phyloP scores from a whole-genome alignment of 2,888 invertebrate species.

The Dromius quadrimaculatus region DNA sequence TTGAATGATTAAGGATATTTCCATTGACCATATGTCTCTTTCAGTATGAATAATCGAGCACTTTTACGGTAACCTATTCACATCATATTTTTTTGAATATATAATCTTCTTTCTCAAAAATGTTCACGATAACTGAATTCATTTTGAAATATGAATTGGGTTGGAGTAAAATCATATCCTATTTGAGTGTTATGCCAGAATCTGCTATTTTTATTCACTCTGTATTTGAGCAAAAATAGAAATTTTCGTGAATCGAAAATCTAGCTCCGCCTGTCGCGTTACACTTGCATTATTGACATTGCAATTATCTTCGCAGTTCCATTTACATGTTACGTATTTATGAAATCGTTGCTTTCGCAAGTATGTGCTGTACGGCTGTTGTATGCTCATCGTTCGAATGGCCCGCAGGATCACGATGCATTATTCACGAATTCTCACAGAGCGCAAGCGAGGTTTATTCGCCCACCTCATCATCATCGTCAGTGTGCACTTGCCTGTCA shows the following conservation, averaged over 20 bases:
- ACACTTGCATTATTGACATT: slow-evolving; percentile 37
- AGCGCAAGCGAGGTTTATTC: neutral
- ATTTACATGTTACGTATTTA: slow-evolving; percentile 39
- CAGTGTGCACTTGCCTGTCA: neutral
- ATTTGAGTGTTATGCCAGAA: too few species aligned
- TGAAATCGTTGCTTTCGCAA: slow-evolving; percentile 40
- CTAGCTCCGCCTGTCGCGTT: slow-evolving; percentile 1
- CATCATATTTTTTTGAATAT: too few species aligned
- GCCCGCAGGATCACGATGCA: slow-evolving; percentile 15
- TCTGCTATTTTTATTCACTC: too few species aligned
- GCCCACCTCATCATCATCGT: slow-evolving; percentile 1
- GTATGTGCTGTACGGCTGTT: slow-evolving; percentile 2
- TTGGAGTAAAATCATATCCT: too few species aligned
- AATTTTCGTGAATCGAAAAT: neutral
- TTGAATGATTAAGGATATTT: too few species aligned
- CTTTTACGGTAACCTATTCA: too few species aligned
- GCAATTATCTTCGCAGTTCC: slow-evolving; percentile 33
- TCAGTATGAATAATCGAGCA: too few species aligned
- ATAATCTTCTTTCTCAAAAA: too few species aligned
- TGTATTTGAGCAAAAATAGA: neutral
- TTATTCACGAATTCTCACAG: slow-evolving; percentile 30
- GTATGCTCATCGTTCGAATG: too few species aligned
- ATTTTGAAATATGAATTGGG: too few species aligned
- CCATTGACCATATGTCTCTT: too few species aligned
- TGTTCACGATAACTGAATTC: too few species aligned